These are phyloP conservation scores for Anguilla rostrata DNA, from an alignment of 2,113 vertebrate species.

Conservation along the genomic window DNA sequence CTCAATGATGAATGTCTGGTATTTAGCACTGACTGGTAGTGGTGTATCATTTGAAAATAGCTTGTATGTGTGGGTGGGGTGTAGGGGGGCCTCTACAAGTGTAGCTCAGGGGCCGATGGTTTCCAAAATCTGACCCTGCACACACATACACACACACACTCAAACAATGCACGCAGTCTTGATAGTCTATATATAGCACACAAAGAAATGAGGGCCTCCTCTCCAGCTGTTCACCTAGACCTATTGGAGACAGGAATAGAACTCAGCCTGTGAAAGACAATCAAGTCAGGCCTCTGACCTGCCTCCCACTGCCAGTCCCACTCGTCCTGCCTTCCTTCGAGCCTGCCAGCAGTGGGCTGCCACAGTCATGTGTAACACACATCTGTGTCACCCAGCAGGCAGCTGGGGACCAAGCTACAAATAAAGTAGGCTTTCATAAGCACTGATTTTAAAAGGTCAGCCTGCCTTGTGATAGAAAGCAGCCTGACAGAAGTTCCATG, in stretches of 20 bases:
- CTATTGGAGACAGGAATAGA: slow-evolving; percentile 24
- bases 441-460: background rate
- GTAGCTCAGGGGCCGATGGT: too few species aligned
- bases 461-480: background rate
- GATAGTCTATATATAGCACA: slow-evolving; percentile 2
- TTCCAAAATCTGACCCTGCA: too few species aligned
- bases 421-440: background rate
- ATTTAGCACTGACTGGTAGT: too few species aligned
- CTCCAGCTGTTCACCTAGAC: slow-evolving; percentile 11
- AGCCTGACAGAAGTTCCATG: background rate
- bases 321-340: background rate
- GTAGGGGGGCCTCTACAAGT: too few species aligned
- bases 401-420: background rate
- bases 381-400: background rate
- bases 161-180: background rate
- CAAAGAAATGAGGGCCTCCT: slow-evolving; percentile 5
- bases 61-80: too few species aligned
- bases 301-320: background rate
- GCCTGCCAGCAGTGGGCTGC: background rate
- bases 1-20: too few species aligned
- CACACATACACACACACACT: background rate
- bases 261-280: slow-evolving; percentile 26
- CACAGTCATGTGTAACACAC: background rate
- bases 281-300: background rate
- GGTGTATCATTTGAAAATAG: too few species aligned